Percentiles rank a stretch among this genome's conserved stretches.
These are phyloP conservation scores for Sisyra nigra DNA, from an alignment of 2,888 invertebrate genomes.

Conservation along the genomic window DNA sequence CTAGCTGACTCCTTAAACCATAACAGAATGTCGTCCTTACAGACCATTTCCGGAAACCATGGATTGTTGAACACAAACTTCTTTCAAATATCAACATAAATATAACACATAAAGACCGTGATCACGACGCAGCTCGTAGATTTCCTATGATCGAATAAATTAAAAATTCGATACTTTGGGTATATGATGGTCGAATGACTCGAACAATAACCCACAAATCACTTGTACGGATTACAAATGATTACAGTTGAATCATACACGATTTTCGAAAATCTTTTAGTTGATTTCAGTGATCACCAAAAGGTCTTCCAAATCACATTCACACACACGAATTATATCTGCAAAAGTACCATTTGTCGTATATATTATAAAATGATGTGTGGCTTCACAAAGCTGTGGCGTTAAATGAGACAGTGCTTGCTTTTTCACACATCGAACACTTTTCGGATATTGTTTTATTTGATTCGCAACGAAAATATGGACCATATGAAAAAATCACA, in stretches of 20 bases:
- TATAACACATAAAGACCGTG: constrained; percentile 10
- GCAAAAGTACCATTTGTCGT: not conserved
- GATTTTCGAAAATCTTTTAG: too few relatives aligned
- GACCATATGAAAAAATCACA: constrained; percentile 7
- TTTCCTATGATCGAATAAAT: too few relatives aligned
- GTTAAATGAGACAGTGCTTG: not conserved
- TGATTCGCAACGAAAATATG: constrained; percentile 1
- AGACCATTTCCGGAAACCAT: constrained; percentile 83
- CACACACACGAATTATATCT: not conserved
- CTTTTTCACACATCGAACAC: too few relatives aligned
- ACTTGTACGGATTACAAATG: too few relatives aligned
- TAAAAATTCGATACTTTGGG: too few relatives aligned
- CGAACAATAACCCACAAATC: too few relatives aligned
- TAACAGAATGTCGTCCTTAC: constrained; percentile 93
- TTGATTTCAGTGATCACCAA: too few relatives aligned
- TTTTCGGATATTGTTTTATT: too few relatives aligned
- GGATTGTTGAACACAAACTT: constrained; percentile 29
- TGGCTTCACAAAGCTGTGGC: not conserved
- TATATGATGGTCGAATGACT: too few relatives aligned
- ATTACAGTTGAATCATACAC: too few relatives aligned
- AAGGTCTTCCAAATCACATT: too few relatives aligned
- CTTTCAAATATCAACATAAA: constrained; percentile 14
- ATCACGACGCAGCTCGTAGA: too few relatives aligned
- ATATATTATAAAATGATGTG: not conserved
- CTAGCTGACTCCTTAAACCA: constrained; percentile 95